Conservation (phyloP, 2,113 vertebrate species). For the Centropus unirufus region DNA sequence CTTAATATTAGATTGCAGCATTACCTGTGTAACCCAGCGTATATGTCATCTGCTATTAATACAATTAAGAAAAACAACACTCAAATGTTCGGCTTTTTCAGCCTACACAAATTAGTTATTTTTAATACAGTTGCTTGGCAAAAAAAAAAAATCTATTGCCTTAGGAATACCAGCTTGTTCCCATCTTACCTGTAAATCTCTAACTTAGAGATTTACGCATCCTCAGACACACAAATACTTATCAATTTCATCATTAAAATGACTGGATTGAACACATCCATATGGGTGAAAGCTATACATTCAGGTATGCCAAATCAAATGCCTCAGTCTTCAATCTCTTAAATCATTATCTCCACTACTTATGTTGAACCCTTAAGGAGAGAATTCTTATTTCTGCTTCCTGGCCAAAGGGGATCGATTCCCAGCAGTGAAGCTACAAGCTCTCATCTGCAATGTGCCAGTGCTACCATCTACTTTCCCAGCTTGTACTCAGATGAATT, state of each 20-base stretch:
- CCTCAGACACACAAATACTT: neutral
- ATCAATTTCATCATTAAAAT: neutral
- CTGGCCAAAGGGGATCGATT: neutral
- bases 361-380: neutral
- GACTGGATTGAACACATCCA: neutral
- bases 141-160: neutral
- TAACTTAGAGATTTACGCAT: neutral
- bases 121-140: neutral
- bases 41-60: neutral
- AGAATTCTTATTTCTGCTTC: neutral
- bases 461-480: neutral
- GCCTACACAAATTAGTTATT: neutral
- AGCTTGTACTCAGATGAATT: constrained; percentile 7
- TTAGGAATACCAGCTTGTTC: neutral
- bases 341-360: neutral
- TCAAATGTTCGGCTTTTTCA: neutral
- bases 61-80: neutral
- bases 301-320: neutral
- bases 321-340: neutral
- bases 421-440: neutral
- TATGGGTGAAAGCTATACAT: neutral
- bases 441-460: neutral
- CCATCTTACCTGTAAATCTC: neutral
- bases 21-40: neutral
- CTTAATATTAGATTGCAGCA: neutral